Conservation (phyloP, 2,797 vertebrate species). For the Coendou prehensilis region DNA sequence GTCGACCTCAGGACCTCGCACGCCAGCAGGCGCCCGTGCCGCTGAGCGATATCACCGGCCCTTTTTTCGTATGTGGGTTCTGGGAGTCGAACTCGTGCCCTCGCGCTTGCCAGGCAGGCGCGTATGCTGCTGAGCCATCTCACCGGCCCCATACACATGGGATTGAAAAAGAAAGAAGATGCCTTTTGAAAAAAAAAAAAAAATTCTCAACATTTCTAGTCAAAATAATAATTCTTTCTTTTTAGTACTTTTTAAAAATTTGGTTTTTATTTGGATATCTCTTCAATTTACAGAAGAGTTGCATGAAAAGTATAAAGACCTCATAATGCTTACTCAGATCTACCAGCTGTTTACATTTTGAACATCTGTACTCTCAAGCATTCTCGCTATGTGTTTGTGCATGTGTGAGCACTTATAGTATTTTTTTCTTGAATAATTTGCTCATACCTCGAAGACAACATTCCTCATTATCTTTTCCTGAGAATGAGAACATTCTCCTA, state of each 20-base stretch:
- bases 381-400: neutral
- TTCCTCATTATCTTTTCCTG: neutral
- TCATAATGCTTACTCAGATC: rapidly evolving
- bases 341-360: neutral
- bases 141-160: neutral
- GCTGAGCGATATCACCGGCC: too few relatives aligned
- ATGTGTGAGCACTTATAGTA: neutral
- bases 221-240: neutral
- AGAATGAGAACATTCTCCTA: neutral
- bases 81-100: too few relatives aligned
- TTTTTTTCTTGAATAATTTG: neutral
- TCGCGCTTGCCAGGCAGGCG: too few relatives aligned
- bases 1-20: too few relatives aligned
- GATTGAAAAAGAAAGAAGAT: neutral
- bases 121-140: too few relatives aligned
- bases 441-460: neutral
- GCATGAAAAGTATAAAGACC: neutral
- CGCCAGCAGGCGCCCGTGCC: too few relatives aligned
- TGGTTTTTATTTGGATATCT: neutral
- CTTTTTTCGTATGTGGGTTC: too few relatives aligned
- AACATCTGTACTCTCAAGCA: neutral
- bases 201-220: neutral
- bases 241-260: neutral
- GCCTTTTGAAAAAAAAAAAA: neutral
- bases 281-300: neutral